Evolutionary conservation across 1,140 invertebrate genomes (phyloP).

Genomic region (Heterodera carotae): DNA sequence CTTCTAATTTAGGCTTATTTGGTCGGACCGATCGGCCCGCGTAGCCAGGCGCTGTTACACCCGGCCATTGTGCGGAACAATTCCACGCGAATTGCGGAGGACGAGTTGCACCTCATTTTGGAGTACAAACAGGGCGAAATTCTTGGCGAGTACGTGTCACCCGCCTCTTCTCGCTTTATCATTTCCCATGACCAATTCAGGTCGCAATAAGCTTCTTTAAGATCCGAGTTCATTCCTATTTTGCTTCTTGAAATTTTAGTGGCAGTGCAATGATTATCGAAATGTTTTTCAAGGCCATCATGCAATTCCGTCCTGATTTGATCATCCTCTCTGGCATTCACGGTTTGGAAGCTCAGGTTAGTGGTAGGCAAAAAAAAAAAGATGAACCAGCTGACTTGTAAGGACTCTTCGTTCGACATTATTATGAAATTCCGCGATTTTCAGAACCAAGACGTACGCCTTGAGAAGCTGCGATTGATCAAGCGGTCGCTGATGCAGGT

Average conservation of each 20-base stretch:
- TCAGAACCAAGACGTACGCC: constrained; percentile 59
- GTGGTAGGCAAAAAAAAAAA: no score
- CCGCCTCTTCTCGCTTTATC: constrained; percentile 68
- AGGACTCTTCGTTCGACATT: no score
- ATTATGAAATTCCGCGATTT: no score
- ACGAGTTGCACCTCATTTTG: constrained; percentile 69
- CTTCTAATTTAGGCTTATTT: constrained; percentile 65
- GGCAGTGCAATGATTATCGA: constrained; percentile 65
- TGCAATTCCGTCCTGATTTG: constrained; percentile 66
- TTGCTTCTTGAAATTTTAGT: constrained; percentile 47
- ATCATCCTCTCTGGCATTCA: constrained; percentile 68
- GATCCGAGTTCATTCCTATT: not conserved
- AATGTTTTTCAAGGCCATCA: constrained; percentile 67
- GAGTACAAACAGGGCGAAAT: constrained; percentile 67
- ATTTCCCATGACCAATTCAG: constrained; percentile 68
- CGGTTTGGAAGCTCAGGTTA: constrained; percentile 66
- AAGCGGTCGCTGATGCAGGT: constrained; percentile 62
- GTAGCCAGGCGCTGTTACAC: constrained; percentile 65
- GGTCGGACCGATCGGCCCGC: constrained; percentile 68
- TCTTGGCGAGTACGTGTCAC: constrained; percentile 65
- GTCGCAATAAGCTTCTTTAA: constrained; percentile 37
- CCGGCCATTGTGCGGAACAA: constrained; percentile 64
- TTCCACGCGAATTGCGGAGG: constrained; percentile 64
- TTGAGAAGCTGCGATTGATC: constrained; percentile 64
- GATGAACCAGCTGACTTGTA: no score